Evolutionary conservation across 2,797 vertebrate species (phyloP).

Genomic region (Takifugu rubripes): DNA sequence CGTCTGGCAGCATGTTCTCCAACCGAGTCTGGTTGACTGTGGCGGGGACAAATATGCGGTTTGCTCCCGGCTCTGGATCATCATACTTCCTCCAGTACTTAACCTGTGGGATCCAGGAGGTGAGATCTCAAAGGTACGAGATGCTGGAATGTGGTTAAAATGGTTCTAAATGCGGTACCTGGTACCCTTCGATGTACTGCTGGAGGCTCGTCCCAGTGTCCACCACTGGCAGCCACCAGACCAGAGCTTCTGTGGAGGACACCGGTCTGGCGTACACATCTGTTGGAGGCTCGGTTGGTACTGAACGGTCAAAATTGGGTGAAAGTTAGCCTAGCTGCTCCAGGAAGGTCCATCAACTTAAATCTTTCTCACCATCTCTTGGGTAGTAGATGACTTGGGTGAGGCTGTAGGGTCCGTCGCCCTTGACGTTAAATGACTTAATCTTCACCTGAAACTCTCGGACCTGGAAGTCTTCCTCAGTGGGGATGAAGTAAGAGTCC

Average conservation of each 20-base stretch:
- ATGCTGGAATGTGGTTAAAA: no score
- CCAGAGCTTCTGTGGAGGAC: conserved; percentile 89
- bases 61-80: conserved; percentile 89
- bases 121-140: no score
- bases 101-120: conserved; percentile 71
- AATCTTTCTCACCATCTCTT: conserved; percentile 76
- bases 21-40: conserved; percentile 83
- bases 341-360: no score
- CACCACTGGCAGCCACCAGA: conserved; percentile 90
- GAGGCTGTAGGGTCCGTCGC: conserved; percentile 90
- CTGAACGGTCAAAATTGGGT: conserved; percentile 58
- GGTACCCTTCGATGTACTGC: conserved; percentile 89
- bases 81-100: conserved; percentile 91
- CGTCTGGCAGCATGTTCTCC: conserved; percentile 91
- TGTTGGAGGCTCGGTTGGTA: conserved; percentile 87
- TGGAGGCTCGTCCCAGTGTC: conserved; percentile 79
- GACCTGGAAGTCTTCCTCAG: conserved; percentile 76
- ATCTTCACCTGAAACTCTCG: conserved; percentile 94
- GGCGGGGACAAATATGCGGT: conserved; percentile 84
- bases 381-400: conserved; percentile 89
- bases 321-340: no score
- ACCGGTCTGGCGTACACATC: conserved; percentile 85
- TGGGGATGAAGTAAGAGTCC: conserved; percentile 74
- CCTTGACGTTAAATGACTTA: conserved; percentile 91
- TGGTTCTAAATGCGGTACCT: conserved; percentile 67